phyloP scores from a whole-genome alignment of 2,888 invertebrate genomes.

The Megamerina dolium region DNA sequence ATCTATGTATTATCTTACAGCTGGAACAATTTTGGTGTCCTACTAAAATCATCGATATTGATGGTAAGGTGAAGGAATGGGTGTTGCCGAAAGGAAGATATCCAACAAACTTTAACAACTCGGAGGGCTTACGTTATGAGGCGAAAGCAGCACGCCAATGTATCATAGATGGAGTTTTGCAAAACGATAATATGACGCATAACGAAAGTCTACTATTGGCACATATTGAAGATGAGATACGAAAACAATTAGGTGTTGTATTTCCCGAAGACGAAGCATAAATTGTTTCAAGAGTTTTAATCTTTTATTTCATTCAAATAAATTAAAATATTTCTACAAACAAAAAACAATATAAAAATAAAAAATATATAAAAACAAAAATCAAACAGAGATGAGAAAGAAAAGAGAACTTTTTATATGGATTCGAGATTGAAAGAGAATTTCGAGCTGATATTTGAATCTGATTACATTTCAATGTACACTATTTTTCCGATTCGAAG shows the following conservation, averaged over 20 bases:
- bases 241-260: constrained; percentile 64
- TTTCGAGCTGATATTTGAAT: too few species aligned
- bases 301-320: not conserved
- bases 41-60: constrained; percentile 60
- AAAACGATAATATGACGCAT: constrained; percentile 64
- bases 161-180: constrained; percentile 56
- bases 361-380: too few species aligned
- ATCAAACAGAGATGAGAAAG: too few species aligned
- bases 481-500: not conserved
- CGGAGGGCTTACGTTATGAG: constrained; percentile 69
- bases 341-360: too few species aligned
- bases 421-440: too few species aligned
- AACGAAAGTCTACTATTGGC: constrained; percentile 65
- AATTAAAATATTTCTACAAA: not conserved
- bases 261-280: constrained; percentile 43
- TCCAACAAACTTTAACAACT: constrained; percentile 62
- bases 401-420: too few species aligned
- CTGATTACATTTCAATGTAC: too few species aligned
- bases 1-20: constrained; percentile 36
- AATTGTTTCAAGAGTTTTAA: too few species aligned
- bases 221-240: constrained; percentile 65
- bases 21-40: constrained; percentile 66
- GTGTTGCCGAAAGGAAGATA: constrained; percentile 58
- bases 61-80: constrained; percentile 59
- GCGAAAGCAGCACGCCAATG: constrained; percentile 72